Conservation (phyloP, 2,113 vertebrate species). For the Sapajus apella region DNA sequence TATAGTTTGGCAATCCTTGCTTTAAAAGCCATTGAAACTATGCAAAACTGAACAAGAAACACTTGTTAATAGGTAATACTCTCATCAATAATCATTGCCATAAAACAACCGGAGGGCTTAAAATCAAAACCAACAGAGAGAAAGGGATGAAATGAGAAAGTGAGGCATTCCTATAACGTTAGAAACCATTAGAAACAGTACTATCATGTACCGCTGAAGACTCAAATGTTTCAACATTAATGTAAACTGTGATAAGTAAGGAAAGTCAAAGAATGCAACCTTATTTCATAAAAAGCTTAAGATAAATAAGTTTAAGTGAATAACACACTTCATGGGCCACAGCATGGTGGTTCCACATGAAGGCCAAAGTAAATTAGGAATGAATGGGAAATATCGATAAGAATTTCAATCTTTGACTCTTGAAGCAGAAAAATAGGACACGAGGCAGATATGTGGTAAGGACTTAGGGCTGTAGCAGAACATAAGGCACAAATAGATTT, state of each 20-base stretch:
- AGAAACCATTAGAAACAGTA: not conserved
- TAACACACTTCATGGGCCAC: not conserved
- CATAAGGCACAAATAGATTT: not conserved
- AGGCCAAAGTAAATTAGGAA: not conserved
- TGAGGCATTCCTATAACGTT: not conserved
- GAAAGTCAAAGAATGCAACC: not conserved
- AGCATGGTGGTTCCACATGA: not conserved
- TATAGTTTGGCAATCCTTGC: not conserved
- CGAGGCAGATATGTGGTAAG: not conserved
- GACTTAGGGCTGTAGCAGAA: not conserved
- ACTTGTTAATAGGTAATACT: not conserved
- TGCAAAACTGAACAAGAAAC: not conserved
- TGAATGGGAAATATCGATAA: not conserved
- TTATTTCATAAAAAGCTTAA: not conserved
- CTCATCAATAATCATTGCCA: not conserved
- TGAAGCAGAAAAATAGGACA: not conserved
- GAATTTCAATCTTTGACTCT: not conserved
- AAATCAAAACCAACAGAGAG: not conserved
- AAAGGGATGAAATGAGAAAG: not conserved
- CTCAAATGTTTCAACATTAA: not conserved
- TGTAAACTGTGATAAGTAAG: not conserved
- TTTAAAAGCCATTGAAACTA: not conserved
- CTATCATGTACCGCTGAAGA: not conserved
- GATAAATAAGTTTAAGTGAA: constrained; percentile 8
- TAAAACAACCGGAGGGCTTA: not conserved